A percentile compares a stretch with the other conserved stretches of the same genome.
These are phyloP conservation scores for Nipponacmea schrenckii DNA, from an alignment of 2,888 invertebrate genomes.

Conservation along the genomic window DNA sequence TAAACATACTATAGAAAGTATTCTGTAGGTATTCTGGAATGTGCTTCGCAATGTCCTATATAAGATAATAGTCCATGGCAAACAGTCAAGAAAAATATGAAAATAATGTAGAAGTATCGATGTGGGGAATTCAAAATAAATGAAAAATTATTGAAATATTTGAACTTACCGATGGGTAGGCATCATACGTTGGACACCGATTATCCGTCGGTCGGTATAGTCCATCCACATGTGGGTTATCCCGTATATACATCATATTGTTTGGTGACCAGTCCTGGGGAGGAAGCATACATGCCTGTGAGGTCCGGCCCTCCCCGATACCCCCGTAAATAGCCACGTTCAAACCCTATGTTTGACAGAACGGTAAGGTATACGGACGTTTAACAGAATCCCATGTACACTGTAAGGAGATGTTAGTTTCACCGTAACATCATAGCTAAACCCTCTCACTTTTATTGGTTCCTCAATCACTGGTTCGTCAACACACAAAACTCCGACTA, in stretches of 20 bases:
- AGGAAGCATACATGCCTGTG: conserved; percentile 8
- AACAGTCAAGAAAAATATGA: no score
- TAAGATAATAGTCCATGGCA: no score
- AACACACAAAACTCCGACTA: conserved; percentile 11
- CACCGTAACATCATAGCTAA: background rate
- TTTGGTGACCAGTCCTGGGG: conserved; percentile 8
- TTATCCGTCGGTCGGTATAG: conserved; percentile 1
- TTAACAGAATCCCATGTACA: background rate
- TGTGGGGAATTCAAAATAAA: no score
- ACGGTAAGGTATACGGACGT: no score
- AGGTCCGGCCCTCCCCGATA: conserved; percentile 5
- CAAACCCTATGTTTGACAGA: conserved; percentile 3
- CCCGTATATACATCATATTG: conserved; percentile 14
- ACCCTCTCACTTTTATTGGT: conserved; percentile 7
- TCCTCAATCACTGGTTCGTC: conserved; percentile 13
- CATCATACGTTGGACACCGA: conserved; percentile 6
- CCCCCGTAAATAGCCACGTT: conserved; percentile 11
- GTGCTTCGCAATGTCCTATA: no score
- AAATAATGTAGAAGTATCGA: no score
- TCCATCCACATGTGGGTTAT: conserved; percentile 7
- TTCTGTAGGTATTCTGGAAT: no score
- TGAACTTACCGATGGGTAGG: conserved; percentile 10
- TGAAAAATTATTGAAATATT: background rate
- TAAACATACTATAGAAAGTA: no score
- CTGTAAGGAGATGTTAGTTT: conserved; percentile 5